Base-by-base conservation (phyloP, 2,888 invertebrate genomes). In the Meteorus colon region DNA sequence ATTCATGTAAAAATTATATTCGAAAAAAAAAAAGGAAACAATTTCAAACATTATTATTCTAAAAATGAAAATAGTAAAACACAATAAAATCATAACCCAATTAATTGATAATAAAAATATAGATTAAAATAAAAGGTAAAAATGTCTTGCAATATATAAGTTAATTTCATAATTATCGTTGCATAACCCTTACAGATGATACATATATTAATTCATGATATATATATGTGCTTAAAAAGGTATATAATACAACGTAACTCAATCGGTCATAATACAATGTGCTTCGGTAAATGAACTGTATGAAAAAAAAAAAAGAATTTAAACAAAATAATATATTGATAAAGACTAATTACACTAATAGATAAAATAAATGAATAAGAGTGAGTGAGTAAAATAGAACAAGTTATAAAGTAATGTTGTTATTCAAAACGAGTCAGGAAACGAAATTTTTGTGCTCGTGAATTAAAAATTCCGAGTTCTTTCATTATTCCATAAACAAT, bases 231-330 rank as follows among this genome's bases (percentile, higher is more conserved):
- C 16, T 59, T 37, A 67, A 67, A 67, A 67, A 41, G 14, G 37
- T 51, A 16, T 31, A 68, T 16, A 19, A 41, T 65, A 65, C 12
- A 31, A 65, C 19, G 12, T 4, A 65, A 41, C 19, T 19, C 24
- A 41, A 65, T 24, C 19, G n/a, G 59, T 66, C 41, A 51, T 73
- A 73, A 27, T 24, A 55, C 41, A 67, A 73, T 59, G 59, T 67
- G 66, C 55, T 67, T 73, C 59, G 41, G 65, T 73, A 73, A 24
- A 73, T 67, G 41, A 51, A 69, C 51, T 74, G 51, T 69, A 68
- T 68, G 45, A 62, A 74, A 74, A 8, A 63, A 62, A 74, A 74
- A 34, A 48, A 51, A 4, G 14, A 70, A 14, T 24, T 24, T 24
- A 24, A 60, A 66, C 59, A 66, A 72, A 72, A 48, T 72, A 27